Evolutionary conservation across 2,888 invertebrate species (phyloP).

Genomic region (Iselma pallidipennis): DNA sequence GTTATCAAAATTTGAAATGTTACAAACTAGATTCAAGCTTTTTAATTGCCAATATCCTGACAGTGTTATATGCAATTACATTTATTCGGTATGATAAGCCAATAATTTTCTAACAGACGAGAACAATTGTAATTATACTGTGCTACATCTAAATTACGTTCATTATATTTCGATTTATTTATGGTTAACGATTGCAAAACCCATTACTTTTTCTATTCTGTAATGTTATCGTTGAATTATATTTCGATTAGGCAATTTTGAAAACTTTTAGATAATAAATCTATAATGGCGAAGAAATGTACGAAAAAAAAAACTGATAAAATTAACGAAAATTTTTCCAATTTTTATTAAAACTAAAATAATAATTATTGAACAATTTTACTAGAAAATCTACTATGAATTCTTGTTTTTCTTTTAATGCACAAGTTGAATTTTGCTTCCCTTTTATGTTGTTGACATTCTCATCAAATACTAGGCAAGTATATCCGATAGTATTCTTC

Average conservation of each 20-base stretch:
- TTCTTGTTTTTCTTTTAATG: not conserved
- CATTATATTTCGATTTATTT: slow-evolving; percentile 19
- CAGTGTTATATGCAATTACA: slow-evolving; percentile 14
- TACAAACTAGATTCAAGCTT: not conserved
- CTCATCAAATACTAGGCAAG: not conserved
- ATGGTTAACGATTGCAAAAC: slow-evolving; percentile 14
- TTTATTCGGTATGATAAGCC: slow-evolving; percentile 16
- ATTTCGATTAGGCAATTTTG: slow-evolving; percentile 1
- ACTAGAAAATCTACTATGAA: too few relatives aligned
- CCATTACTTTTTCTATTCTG: slow-evolving; percentile 7
- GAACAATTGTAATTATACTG: slow-evolving; percentile 20
- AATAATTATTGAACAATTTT: too few relatives aligned
- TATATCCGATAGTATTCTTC: not conserved
- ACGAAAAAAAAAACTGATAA: not conserved
- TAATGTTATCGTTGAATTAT: slow-evolving; percentile 1
- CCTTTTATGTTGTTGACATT: not conserved
- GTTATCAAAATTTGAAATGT: not conserved
- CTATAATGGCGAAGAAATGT: too few relatives aligned
- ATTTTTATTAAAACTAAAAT: too few relatives aligned
- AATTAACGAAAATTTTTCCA: not conserved
- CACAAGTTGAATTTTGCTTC: not conserved
- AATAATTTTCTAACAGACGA: slow-evolving; percentile 22
- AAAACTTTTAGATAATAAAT: not conserved
- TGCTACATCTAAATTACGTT: slow-evolving; percentile 16
- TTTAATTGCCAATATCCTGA: slow-evolving; percentile 19